Evolutionary conservation across 2,113 vertebrate genomes (phyloP).

Genomic region (Elephantulus edwardii): DNA sequence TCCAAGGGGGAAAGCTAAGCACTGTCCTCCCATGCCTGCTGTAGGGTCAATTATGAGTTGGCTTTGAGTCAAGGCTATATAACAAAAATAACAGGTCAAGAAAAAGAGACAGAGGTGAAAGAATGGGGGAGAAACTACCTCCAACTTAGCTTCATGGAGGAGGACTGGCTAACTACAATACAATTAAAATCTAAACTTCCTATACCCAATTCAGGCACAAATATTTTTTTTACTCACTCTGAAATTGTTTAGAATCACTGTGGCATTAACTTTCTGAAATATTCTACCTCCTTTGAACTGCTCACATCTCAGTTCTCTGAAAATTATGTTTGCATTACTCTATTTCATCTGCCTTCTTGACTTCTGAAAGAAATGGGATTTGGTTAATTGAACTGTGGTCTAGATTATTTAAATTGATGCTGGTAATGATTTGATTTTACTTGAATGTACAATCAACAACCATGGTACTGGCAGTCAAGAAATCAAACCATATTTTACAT

Average conservation of each 20-base stretch:
- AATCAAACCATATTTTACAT: no score
- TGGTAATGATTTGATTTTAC: no score
- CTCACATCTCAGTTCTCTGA: not conserved
- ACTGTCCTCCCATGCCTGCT: no score
- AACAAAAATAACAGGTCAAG: no score
- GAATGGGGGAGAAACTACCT: not conserved
- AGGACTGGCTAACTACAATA: not conserved
- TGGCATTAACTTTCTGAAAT: not conserved
- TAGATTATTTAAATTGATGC: no score
- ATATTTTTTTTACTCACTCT: not conserved
- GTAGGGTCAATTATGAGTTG: no score
- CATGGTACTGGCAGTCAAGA: no score
- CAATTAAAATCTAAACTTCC: not conserved
- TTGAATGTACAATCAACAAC: no score
- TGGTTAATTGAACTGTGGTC: conserved; percentile 41
- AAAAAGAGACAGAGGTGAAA: not conserved
- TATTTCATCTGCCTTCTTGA: conserved; percentile 27
- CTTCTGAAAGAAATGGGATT: conserved; percentile 39
- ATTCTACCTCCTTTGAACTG: not conserved
- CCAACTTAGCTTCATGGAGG: not conserved
- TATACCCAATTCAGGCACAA: not conserved
- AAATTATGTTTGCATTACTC: conserved; percentile 1
- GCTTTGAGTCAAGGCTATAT: no score
- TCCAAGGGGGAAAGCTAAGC: no score
- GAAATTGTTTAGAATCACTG: not conserved